Conservation (phyloP, 2,888 invertebrate species). For the Hedya salicella region DNA sequence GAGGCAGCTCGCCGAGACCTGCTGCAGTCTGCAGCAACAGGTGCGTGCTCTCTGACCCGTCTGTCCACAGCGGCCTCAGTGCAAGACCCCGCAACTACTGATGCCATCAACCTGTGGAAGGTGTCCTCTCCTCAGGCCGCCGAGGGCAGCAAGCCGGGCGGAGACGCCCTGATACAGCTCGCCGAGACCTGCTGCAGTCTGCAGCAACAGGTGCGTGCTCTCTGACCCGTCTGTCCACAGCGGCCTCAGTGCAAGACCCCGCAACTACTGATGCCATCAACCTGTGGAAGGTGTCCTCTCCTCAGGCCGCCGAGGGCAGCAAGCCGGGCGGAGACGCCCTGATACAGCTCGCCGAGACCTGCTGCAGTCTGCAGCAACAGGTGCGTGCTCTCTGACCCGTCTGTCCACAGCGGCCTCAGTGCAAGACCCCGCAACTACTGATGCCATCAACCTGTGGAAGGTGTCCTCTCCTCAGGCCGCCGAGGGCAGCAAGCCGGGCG, state of each 20-base stretch:
- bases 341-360: neutral
- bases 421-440: too few relatives aligned
- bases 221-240: neutral
- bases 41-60: neutral
- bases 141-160: constrained; percentile 63
- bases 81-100: too few relatives aligned
- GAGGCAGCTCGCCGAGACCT: constrained; percentile 90
- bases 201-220: neutral
- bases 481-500: too few relatives aligned
- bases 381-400: neutral
- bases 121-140: constrained; percentile 64
- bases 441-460: too few relatives aligned
- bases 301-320: neutral
- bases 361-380: neutral
- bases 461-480: neutral
- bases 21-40: constrained; percentile 86
- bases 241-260: too few relatives aligned
- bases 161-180: constrained; percentile 6
- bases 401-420: neutral
- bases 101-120: too few relatives aligned
- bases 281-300: neutral
- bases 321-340: neutral
- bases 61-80: too few relatives aligned
- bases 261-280: too few relatives aligned
- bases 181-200: neutral